phyloP scores from a whole-genome alignment of 1,140 invertebrate species.

The Tetramorium simillimum region DNA sequence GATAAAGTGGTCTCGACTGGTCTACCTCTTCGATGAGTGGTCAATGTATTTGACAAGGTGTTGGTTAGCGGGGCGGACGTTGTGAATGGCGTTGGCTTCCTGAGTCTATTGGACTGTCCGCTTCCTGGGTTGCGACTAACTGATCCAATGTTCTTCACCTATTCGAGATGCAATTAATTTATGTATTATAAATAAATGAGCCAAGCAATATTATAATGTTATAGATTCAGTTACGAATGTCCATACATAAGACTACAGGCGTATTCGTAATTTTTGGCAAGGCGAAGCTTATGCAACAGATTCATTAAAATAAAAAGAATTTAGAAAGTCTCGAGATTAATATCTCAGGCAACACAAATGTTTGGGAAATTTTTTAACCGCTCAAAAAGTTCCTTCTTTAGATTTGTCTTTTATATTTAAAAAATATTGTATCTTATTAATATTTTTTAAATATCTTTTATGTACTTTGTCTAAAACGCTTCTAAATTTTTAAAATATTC shows the following conservation, averaged over 20 bases:
- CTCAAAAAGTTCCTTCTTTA: not conserved
- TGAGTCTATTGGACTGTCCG: conserved; percentile 48
- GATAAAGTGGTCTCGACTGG: conserved; percentile 15
- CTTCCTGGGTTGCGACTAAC: conserved; percentile 37
- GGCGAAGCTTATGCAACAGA: conserved; percentile 12
- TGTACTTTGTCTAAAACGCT: not conserved
- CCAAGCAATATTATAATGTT: not conserved
- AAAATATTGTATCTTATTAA: not conserved
- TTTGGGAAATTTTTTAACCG: not conserved
- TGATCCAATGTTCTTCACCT: conserved; percentile 43
- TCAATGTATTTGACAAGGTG: conserved; percentile 27
- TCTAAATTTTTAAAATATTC: not conserved
- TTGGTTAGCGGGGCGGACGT: conserved; percentile 34
- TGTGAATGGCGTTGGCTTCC: conserved; percentile 37
- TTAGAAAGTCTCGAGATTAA: not conserved
- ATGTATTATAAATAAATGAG: not conserved
- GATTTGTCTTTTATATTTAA: not conserved
- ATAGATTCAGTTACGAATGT: not conserved
- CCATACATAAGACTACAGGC: not conserved
- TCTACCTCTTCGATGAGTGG: conserved; percentile 23
- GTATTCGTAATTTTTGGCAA: not conserved
- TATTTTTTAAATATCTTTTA: not conserved
- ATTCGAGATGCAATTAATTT: conserved; percentile 43
- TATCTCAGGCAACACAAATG: conserved; percentile 42
- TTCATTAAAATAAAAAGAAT: conserved; percentile 15